These are phyloP conservation scores for Dromaius novaehollandiae DNA, from an alignment of 2,113 vertebrate genomes.

Conservation along the genomic window DNA sequence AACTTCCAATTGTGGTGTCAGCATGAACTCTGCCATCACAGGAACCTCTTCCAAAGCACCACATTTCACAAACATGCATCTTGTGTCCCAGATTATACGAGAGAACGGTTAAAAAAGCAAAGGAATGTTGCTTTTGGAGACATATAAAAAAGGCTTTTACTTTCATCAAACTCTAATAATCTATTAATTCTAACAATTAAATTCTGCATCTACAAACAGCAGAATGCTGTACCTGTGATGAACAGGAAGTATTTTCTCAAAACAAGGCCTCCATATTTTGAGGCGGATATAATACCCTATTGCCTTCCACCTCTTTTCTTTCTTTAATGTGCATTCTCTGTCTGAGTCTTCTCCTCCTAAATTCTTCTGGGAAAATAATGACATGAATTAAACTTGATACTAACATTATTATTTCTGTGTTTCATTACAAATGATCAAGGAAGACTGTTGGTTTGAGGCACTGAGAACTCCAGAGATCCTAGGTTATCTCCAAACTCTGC, in stretches of 20 bases:
- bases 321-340: neutral
- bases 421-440: neutral
- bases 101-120: neutral
- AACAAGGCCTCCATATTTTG: neutral
- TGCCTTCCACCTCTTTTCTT: neutral
- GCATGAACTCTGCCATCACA: neutral
- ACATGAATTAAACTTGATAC: neutral
- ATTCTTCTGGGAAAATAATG: neutral
- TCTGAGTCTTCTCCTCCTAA: neutral
- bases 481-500: neutral
- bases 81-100: neutral
- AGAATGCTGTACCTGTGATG: neutral
- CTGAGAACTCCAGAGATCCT: neutral
- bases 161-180: neutral
- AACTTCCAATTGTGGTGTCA: rapidly evolving
- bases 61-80: rapidly evolving
- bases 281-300: neutral
- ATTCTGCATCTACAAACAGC: neutral
- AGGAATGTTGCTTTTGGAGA: neutral
- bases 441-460: neutral
- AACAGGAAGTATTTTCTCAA: neutral
- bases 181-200: neutral
- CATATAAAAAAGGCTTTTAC: neutral
- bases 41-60: neutral
- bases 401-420: neutral